These are phyloP conservation scores for Pogonognathellus flavescens DNA, from an alignment of 1,140 invertebrate genomes.

Conservation along the genomic window DNA sequence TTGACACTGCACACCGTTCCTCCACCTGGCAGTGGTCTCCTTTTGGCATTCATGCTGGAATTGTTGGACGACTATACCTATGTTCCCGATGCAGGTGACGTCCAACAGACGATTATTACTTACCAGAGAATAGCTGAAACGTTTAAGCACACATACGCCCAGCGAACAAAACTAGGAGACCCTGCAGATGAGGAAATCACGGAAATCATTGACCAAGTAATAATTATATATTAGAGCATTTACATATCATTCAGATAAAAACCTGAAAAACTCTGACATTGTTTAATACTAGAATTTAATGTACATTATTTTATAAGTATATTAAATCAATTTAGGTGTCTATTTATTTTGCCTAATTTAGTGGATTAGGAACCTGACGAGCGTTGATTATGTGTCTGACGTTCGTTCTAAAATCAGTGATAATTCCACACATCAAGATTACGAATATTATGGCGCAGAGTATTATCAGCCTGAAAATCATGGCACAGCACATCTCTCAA, in stretches of 20 bases:
- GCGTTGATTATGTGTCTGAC: conserved; percentile 75
- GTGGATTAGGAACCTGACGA: conserved; percentile 78
- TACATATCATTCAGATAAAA: too few species aligned
- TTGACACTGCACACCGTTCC: conserved; percentile 80
- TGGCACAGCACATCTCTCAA: conserved; percentile 92
- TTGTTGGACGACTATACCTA: conserved; percentile 82
- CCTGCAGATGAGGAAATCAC: conserved; percentile 81
- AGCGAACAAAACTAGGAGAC: conserved; percentile 88
- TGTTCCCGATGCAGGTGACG: background rate
- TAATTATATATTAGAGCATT: background rate
- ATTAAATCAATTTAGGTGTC: too few species aligned
- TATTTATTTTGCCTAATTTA: conserved; percentile 68
- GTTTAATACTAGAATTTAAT: too few species aligned
- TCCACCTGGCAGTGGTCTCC: conserved; percentile 83
- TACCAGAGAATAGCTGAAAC: conserved; percentile 91
- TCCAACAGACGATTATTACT: conserved; percentile 67
- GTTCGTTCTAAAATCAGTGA: conserved; percentile 80
- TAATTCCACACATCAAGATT: conserved; percentile 77
- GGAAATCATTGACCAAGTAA: conserved; percentile 38
- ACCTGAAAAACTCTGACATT: too few species aligned
- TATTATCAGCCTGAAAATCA: conserved; percentile 76
- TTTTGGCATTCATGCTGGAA: conserved; percentile 86
- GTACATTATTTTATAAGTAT: too few species aligned
- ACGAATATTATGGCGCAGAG: conserved; percentile 79
- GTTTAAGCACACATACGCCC: conserved; percentile 92